Percentiles rank a stretch among this genome's conserved stretches.
These are phyloP conservation scores for Rhyacophila brunnea DNA, from an alignment of 1,140 invertebrate species.

Conservation along the genomic window DNA sequence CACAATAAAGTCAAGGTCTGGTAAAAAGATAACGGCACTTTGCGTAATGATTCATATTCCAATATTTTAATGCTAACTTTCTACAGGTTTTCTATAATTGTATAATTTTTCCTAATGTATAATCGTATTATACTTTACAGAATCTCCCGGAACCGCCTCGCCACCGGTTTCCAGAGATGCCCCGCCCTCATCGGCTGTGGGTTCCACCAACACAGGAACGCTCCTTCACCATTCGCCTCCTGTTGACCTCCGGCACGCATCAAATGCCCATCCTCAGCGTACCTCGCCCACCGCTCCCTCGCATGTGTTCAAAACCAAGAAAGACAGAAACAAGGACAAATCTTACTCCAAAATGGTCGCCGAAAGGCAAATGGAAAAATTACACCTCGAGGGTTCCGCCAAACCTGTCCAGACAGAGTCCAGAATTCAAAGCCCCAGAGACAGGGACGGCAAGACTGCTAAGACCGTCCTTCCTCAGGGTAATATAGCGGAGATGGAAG, in stretches of 20 bases:
- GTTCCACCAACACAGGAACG: conserved; percentile 65
- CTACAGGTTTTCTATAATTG: no score
- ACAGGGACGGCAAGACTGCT: neutral
- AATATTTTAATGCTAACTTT: no score
- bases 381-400: neutral
- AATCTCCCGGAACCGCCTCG: neutral
- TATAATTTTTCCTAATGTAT: no score
- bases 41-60: no score
- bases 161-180: conserved; percentile 30
- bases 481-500: conserved; percentile 57
- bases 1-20: no score
- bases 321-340: conserved; percentile 55
- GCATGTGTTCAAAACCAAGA: conserved; percentile 36
- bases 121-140: neutral
- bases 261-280: conserved; percentile 38
- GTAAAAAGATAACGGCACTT: no score
- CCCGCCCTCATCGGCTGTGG: conserved; percentile 51
- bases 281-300: conserved; percentile 39
- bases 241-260: conserved; percentile 35
- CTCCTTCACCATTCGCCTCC: conserved; percentile 39
- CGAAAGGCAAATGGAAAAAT: conserved; percentile 38
- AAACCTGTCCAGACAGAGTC: neutral
- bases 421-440: neutral
- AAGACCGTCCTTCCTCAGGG: conserved; percentile 41
- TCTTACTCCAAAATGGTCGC: conserved; percentile 56